Base-by-base conservation (phyloP, 2,113 vertebrate genomes). In the Fukomys damarensis region DNA sequence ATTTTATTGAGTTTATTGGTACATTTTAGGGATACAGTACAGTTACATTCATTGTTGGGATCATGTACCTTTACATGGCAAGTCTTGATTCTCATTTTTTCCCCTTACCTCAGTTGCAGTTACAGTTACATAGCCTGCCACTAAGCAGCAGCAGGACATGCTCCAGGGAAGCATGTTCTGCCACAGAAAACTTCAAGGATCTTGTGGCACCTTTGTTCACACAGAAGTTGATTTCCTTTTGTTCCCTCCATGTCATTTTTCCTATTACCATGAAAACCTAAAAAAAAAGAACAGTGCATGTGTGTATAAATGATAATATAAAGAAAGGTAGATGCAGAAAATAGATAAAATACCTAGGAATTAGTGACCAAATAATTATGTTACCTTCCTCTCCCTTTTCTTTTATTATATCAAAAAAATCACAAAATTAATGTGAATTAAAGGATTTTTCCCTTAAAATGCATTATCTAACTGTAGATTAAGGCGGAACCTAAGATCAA, bases 381-480 rank as follows among this genome's bases (percentile, higher is more conserved):
- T 63, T 43, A 66, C 28, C 24, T 79, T 46, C 24, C 17, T 58
- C 13, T 58, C 24, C 56, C 81, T 4, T 26, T 86, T 17, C 7
- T 77, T 80, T 92, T 77, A 6, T 91, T 89, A 54, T 82, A 43
- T 87, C 13, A 61, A 35, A 52, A 80, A 80, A 94, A 66, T 58
- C 83, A 89, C 54, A 28, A 54, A 72, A 91, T 14, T 28, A 84
- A 56, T 91, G n/a, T 43, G 43, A 72, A 41, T 1, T 66, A 85
- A 79, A 54, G 35, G 7, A 10, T 85, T 56, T 28, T 54, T 68
- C 46, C 91, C 95, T 58, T 5, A 82, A 89, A 80, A 32, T 38
- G 24, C 2, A 46, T 28, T 90, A 54, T 32, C 6, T 77, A 96
- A 46, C 20, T 43, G 61, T 3, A 76, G 26, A 93, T 80, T 89